phyloP scores from a whole-genome alignment of 2,888 invertebrate genomes.

The Stenurella melanura region DNA sequence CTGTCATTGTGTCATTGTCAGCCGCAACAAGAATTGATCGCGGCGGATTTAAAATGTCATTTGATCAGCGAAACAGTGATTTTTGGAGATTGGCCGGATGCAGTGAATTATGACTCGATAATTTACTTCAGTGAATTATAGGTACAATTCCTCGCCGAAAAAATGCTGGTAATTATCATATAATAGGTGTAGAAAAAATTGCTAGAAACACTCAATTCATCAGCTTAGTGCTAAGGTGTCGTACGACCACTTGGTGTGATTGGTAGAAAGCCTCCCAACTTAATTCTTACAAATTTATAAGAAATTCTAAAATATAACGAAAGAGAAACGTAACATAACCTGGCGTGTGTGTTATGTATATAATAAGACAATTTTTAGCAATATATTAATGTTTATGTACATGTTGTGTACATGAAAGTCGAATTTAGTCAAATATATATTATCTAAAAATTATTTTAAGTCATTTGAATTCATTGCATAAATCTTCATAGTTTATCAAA shows the following conservation, averaged over 20 bases:
- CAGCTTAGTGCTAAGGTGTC: too few relatives aligned
- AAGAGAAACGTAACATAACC: constrained; percentile 31
- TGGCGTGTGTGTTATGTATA: constrained; percentile 59
- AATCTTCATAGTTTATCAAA: neutral
- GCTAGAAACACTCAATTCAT: too few relatives aligned
- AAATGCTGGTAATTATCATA: too few relatives aligned
- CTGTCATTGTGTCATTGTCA: too few relatives aligned
- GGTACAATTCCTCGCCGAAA: too few relatives aligned
- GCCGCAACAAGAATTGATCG: too few relatives aligned
- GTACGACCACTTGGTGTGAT: neutral
- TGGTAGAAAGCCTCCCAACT: neutral
- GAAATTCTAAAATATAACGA: neutral
- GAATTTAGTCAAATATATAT: constrained; percentile 62
- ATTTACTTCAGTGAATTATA: too few relatives aligned
- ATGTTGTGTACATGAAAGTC: constrained; percentile 50
- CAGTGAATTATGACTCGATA: too few relatives aligned
- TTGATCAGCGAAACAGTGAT: too few relatives aligned
- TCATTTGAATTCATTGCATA: constrained; percentile 28
- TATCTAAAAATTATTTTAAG: constrained; percentile 44
- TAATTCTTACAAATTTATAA: constrained; percentile 4
- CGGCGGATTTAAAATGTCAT: too few relatives aligned
- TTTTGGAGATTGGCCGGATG: too few relatives aligned
- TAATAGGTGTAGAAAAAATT: too few relatives aligned
- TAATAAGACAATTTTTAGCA: constrained; percentile 63
- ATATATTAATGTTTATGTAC: constrained; percentile 62